Conservation (phyloP, 2,797 vertebrate genomes). For the Gallinago stenura region DNA sequence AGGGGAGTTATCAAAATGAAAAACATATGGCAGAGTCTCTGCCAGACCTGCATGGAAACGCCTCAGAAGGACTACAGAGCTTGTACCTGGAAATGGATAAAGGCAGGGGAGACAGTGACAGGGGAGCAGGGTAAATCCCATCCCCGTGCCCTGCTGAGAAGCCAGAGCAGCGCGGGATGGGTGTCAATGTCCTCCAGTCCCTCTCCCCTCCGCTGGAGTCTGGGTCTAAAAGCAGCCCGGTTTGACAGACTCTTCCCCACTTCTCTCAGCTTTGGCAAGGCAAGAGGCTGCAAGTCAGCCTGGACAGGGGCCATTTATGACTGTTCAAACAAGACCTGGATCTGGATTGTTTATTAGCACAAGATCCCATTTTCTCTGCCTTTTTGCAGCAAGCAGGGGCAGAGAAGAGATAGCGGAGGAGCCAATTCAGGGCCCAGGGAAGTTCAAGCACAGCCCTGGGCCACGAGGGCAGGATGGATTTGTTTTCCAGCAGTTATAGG, state of each 20-base stretch:
- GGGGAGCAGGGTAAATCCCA: background rate
- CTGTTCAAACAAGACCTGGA: background rate
- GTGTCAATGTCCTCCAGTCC: background rate
- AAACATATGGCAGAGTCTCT: conserved; percentile 33
- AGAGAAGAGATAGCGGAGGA: background rate
- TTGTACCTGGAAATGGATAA: conserved; percentile 24
- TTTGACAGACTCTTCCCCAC: background rate
- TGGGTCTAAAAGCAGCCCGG: background rate
- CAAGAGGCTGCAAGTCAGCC: background rate
- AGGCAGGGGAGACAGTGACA: background rate
- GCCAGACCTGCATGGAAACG: conserved; percentile 56
- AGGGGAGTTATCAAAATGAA: conserved; percentile 69
- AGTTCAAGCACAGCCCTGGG: background rate
- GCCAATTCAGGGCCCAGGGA: background rate
- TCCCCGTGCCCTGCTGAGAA: background rate
- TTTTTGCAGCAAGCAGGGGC: background rate
- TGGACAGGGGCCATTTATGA: background rate
- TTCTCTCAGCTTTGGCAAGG: background rate
- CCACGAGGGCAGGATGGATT: background rate
- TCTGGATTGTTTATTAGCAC: background rate
- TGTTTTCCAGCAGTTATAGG: conserved; percentile 34
- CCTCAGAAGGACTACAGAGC: conserved; percentile 7
- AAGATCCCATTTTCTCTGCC: background rate
- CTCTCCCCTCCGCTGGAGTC: background rate
- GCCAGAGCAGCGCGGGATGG: background rate